Base-by-base conservation (phyloP, 1,140 invertebrate species). In the Lasioglossum albipes region DNA sequence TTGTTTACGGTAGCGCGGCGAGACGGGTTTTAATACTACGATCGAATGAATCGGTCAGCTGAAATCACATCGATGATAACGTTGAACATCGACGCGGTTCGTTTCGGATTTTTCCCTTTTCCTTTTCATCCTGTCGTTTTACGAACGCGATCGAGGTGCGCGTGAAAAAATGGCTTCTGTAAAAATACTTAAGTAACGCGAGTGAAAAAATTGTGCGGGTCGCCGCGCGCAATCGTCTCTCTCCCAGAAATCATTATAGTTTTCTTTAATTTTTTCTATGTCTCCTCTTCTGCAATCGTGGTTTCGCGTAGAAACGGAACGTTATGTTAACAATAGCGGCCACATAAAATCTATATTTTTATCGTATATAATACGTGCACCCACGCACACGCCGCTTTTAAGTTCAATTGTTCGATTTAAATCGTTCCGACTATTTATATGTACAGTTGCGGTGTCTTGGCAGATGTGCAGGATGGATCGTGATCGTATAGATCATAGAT, bases 181-280 rank as follows among this genome's bases (percentile, higher is more conserved):
- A 79, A 64, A 75, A 86, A 70, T 85, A 84, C 82, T 88, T 89
- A 89, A 88, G 88, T 88, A 89, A 88, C 83, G 67, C 65, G 64
- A 49, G 82, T 64, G 54, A 77, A 77, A 84, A n/a, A 57, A 68
- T 80, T 85, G 82, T 74, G 77, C 61, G 68, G 42, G 57, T 66
- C 71, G 71, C 62, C 45, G 49, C 52, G 52, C 16, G 69, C 54
- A 64, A 72, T 81, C 54, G 49, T 67, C 65, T 65, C 54, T 36
- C 73, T 20, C 2, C 41, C 4, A 52, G 49, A 57, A 16, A 20
- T 57, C 54, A 18, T 57, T 45, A 12, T 45, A 9, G 7, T 45
- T 45, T 45, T 45, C 42, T 9, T 9, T 45, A 6, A 12, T 45
- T 45, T 10, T 45, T 45, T 16, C 10, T 54, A 16, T 16, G 12